Base-by-base conservation (phyloP, 1,140 invertebrate species). In the Armadillidium nasatum region DNA sequence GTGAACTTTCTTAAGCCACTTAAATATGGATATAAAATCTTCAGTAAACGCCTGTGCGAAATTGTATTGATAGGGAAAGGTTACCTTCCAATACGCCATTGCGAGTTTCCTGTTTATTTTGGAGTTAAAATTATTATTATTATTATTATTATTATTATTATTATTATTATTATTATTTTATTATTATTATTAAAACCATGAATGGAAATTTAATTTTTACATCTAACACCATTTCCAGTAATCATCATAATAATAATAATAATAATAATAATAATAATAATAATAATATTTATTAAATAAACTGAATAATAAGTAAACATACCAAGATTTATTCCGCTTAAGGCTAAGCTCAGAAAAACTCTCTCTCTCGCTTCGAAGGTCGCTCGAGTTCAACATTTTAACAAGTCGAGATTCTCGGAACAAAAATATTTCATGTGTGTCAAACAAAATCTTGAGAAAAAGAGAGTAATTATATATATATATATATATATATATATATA, bases 41-140 rank as follows among this genome's bases (percentile, higher is more conserved):
- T 96, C 94, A 84, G 94, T 93, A 75, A 96, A 92, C 4, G 95
- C 95, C 73, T 93, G 91, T 13, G 95, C 93, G 86, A 97, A 99
- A 82, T 95, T 89, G 84, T 97, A 97, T 74, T 94, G 89, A 84
- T 97, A 94, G 0, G 96, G 95, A 83, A 98, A 97, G 67, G 91
- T 88, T 67, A 94, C 87, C 78, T 90, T 88, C 10, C 94, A 87
- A 4, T 88, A 88, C 44, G 90, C 88, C 73, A 94, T 90, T 44
- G 88, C 88, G 13, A 94, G 87, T 45, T 84, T 82, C 87, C 86
- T 79, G 33, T 33, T 33, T 33, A 33, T 33, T 60, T 50, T 6
- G 50, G 70, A 11, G 13, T 22, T 67, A 45, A 19, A n/a, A n/a
- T n/a, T n/a, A n/a, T n/a, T n/a, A 73, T 33, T 23, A 60, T 44